Base-by-base conservation (phyloP, 92 coral and sea anemone species). In the Heliopora coerulea region DNA sequence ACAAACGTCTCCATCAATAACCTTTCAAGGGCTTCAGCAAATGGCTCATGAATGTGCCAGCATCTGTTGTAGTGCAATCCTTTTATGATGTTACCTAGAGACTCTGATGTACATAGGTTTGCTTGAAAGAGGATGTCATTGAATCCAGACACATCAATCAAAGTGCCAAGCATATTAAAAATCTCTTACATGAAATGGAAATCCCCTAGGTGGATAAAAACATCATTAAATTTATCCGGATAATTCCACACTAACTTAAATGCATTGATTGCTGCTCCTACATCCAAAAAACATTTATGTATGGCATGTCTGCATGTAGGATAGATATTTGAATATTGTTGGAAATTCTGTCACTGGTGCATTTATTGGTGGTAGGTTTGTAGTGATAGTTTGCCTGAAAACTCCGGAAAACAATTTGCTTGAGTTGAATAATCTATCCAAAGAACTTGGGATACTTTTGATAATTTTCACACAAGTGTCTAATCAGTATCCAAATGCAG, bases 21-120 rank as follows among this genome's bases (percentile, higher is more conserved):
- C 72, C 72, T 64, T 64, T 37, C 72, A 8, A 64, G 20, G 24
- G 72, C 72, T 15, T 64, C 72, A 33, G 72, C 33, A 64, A 64
- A 64, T 1, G 30, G 17, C 2, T 27, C 0, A 41, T 64, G 72
- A 0, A 64, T 50, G 20, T n/a, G 33, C 72, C 50, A 35, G 49
- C 28, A 1, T 50, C 26, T 6, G 42, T 37, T 37, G 3, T 32
- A 26, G n/a, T n/a, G n/a, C n/a, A n/a, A n/a, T n/a, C n/a, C n/a
- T n/a, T n/a, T n/a, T n/a, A n/a, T n/a, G n/a, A n/a, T n/a, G n/a
- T n/a, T n/a, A n/a, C n/a, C n/a, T n/a, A n/a, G n/a, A n/a, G n/a
- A n/a, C n/a, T n/a, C n/a, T n/a, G n/a, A n/a, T n/a, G n/a, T n/a
- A n/a, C n/a, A n/a, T n/a, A n/a, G n/a, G n/a, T n/a, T n/a, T n/a